Base-by-base conservation (phyloP, 1,140 invertebrate species). In the Pseudomyrmex concolor region DNA sequence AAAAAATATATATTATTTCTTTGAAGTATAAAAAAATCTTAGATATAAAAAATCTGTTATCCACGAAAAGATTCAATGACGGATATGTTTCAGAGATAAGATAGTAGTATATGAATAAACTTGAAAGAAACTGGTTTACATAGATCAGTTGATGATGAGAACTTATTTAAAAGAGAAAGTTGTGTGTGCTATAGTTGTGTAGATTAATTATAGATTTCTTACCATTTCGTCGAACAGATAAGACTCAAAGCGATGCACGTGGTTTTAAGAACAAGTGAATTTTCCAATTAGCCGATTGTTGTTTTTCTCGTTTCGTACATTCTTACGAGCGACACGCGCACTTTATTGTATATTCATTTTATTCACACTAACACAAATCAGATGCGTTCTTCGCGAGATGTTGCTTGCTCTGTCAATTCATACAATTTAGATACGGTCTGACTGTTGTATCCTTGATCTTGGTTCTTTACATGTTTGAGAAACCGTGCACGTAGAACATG, bases 291-390 rank as follows among this genome's bases (percentile, higher is more conserved):
- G 43, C 25, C 12, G 43, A 12, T 50, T 2, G 9, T 22, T 45
- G 12, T n/a, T 2, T 63, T 13, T 25, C 8, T 55, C 12, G 0
- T n/a, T 66, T 83, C 43, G 50, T 50, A 50, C 59, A 63, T 50
- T 83, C 17, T 19, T 50, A 4, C 5, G 60, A 83, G 25, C 50
- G 57, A 77, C 77, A 66, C 13, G 15, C 51, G 17, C 34, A 83
- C 51, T 76, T 77, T 22, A 63, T 66, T 12, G 25, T 55, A 67
- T 15, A 43, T n/a, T 66, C n/a, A n/a, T 43, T 19, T 10, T 22
- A 50, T 43, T 34, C 12, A 8, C 17, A 55, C 17, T 67, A 22
- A n/a, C 25, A 8, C 9, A 15, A 25, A n/a, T 8, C 50, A 34
- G 19, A 71, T 48, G 59, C 48, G 25, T 17, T 59, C 17, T 59